Evolutionary conservation across 2,888 invertebrate genomes (phyloP), one percentile per base, ranked within the genome.

Genomic region (Troilus luridus): DNA sequence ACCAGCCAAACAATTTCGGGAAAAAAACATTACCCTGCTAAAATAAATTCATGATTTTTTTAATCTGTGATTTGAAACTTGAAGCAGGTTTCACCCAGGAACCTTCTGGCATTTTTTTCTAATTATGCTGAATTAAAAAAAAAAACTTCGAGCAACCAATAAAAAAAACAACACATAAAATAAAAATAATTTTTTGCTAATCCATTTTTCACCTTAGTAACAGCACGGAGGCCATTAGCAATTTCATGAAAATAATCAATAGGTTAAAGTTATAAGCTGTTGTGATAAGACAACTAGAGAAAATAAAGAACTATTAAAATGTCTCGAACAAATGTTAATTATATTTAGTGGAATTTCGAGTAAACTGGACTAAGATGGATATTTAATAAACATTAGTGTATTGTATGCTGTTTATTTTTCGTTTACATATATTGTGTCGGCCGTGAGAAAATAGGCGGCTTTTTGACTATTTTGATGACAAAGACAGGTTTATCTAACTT

Each of bases 211-310:
- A 67, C 11, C 12, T 0, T 41, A 27, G 72, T 12, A 17, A 24
- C 27, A 19, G 72, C 72, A 72, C 19, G 17, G 41, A 77, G 17
- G 72, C 9, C 72, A 41, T 27, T 67, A 14, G n/a, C 24, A 67
- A 67, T 77, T 77, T 77, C 3, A 41, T 24, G 41, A 41, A 77
- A 77, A 72, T n/a, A 77, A 77, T 77, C 72, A 77, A 77, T 77
- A 77, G 72, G 72, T 77, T 77, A 77, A 77, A 41, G 72, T 77
- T 17, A 41, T 14, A 77, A 41, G 41, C 14, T 77, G 41, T 41
- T 77, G 7, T 77, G 72, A 27, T 41, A 17, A 41, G 41, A 8
- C 17, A 27, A 41, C 41, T 41, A 17, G 10, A 27, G 17, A 27
- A 27, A 72, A 6, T 10, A 24, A 27, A 27, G 27, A 27, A 72